These are phyloP conservation scores for Hyposoter dolosus DNA, from an alignment of 2,888 invertebrate species.

Conservation along the genomic window DNA sequence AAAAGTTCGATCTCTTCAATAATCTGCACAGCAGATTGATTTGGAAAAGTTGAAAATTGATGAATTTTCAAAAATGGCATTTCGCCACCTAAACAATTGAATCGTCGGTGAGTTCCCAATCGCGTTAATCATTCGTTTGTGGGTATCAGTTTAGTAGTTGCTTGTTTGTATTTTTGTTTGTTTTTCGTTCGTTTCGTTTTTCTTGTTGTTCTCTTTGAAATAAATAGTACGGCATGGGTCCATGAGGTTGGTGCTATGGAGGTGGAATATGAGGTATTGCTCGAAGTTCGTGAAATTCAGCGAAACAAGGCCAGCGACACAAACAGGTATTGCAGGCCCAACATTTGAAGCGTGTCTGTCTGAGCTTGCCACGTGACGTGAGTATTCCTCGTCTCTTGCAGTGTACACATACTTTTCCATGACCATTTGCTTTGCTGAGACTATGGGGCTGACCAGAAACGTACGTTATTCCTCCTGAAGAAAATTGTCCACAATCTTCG, in stretches of 20 bases:
- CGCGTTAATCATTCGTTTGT: slow-evolving; percentile 9
- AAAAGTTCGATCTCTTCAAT: background rate
- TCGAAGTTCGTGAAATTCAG: slow-evolving; percentile 84
- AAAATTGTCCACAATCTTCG: slow-evolving; percentile 83
- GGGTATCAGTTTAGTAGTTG: slow-evolving; percentile 14
- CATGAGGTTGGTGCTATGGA: slow-evolving; percentile 83
- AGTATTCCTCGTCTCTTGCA: slow-evolving; percentile 84
- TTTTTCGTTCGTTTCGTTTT: slow-evolving; percentile 19
- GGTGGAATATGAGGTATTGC: slow-evolving; percentile 84
- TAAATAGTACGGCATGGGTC: slow-evolving; percentile 69
- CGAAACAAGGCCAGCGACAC: slow-evolving; percentile 84
- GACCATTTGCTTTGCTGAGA: slow-evolving; percentile 85
- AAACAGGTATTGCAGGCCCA: slow-evolving; percentile 85
- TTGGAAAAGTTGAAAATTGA: background rate
- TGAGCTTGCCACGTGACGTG: slow-evolving; percentile 84
- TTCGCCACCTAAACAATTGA: slow-evolving; percentile 1
- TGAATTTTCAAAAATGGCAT: background rate
- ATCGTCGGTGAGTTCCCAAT: background rate
- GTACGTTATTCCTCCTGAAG: slow-evolving; percentile 84
- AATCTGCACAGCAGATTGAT: slow-evolving; percentile 26
- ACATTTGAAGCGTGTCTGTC: slow-evolving; percentile 85
- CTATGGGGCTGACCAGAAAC: slow-evolving; percentile 84
- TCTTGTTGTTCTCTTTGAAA: slow-evolving; percentile 41
- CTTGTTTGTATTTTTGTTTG: background rate
- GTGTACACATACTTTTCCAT: slow-evolving; percentile 85